These are phyloP conservation scores for Napeogenes inachia DNA, from an alignment of 2,888 invertebrate genomes.

Conservation along the genomic window DNA sequence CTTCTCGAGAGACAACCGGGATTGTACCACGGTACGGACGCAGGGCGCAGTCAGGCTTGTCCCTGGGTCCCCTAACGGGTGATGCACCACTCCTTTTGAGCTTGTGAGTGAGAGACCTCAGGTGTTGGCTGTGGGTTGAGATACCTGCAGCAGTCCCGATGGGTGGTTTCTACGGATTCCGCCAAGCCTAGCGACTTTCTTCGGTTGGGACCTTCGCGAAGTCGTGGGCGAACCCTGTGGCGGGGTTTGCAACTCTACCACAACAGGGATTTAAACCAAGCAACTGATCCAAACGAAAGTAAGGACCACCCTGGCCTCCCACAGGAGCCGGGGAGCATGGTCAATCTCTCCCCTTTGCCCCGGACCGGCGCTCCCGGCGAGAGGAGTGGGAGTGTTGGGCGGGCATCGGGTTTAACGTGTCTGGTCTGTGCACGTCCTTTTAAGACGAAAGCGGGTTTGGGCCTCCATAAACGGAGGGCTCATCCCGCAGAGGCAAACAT, in stretches of 20 bases:
- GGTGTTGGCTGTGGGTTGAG: slow-evolving; percentile 6
- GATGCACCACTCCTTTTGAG: not conserved
- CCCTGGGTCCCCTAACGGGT: not conserved
- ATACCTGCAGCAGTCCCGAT: slow-evolving; percentile 10
- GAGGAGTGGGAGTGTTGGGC: not conserved
- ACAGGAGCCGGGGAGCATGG: slow-evolving; percentile 28
- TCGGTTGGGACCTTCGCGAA: slow-evolving; percentile 24
- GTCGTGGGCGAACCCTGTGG: slow-evolving; percentile 19
- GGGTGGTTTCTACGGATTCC: slow-evolving; percentile 7
- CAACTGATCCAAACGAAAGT: not conserved
- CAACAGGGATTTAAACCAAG: slow-evolving; percentile 2
- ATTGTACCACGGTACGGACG: too few species aligned
- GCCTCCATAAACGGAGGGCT: slow-evolving; percentile 23
- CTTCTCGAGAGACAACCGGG: too few species aligned
- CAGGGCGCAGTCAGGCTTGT: not conserved
- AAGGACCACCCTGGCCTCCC: slow-evolving; percentile 23
- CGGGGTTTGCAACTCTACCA: slow-evolving; percentile 21
- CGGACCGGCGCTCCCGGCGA: slow-evolving; percentile 9
- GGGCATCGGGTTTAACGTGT: slow-evolving; percentile 17
- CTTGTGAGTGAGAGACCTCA: slow-evolving; percentile 11
- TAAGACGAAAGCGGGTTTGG: slow-evolving; percentile 22
- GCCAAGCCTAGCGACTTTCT: slow-evolving; percentile 19
- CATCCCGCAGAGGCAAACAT: slow-evolving; percentile 27
- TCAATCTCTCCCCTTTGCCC: slow-evolving; percentile 10
- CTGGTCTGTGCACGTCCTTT: slow-evolving; percentile 22